Evolutionary conservation across 2,888 invertebrate species (phyloP).

Genomic region (Parnassius orleans): DNA sequence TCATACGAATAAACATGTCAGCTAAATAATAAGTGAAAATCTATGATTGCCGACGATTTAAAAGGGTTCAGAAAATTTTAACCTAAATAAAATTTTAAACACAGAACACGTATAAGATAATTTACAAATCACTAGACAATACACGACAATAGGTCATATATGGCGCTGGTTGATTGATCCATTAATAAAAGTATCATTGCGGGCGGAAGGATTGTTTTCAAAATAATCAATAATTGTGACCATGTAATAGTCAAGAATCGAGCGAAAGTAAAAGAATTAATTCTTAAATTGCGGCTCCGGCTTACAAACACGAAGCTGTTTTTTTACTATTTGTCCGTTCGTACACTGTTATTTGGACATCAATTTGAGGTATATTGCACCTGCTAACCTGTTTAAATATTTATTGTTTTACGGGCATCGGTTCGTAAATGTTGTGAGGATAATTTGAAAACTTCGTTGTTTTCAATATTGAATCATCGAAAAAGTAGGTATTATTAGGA

Average conservation of each 20-base stretch:
- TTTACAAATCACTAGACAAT: too few species aligned
- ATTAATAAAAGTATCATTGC: constrained; percentile 56
- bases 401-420: constrained; percentile 60
- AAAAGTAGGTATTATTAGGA: neutral
- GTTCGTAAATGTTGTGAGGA: constrained; percentile 44
- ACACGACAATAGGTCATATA: constrained; percentile 11
- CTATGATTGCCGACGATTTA: too few species aligned
- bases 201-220: constrained; percentile 50
- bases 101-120: too few species aligned
- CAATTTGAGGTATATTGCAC: constrained; percentile 68
- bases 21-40: too few species aligned
- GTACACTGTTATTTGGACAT: constrained; percentile 68
- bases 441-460: constrained; percentile 53
- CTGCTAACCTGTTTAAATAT: constrained; percentile 74
- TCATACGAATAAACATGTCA: too few species aligned
- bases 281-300: constrained; percentile 66
- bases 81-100: too few species aligned
- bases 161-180: constrained; percentile 48
- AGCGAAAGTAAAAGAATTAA: constrained; percentile 70
- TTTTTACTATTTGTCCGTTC: constrained; percentile 56
- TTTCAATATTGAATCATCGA: constrained; percentile 30
- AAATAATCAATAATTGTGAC: constrained; percentile 54
- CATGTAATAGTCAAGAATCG: constrained; percentile 41
- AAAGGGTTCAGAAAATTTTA: too few species aligned
- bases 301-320: constrained; percentile 49